phyloP scores from a whole-genome alignment of 1,140 invertebrate species.

The Coptotermes formosanus region DNA sequence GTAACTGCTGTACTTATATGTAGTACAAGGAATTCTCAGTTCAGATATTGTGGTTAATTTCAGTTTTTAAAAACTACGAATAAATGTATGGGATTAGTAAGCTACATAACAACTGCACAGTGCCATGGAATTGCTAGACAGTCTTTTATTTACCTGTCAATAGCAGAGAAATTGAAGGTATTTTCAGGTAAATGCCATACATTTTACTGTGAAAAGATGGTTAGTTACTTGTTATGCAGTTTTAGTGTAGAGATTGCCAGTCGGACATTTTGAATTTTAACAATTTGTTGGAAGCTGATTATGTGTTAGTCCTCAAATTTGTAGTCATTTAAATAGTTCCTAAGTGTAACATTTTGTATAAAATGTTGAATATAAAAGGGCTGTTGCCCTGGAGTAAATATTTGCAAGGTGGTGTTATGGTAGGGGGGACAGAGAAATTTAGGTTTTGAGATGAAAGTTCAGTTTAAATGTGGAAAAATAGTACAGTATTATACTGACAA shows the following conservation, averaged over 20 bases:
- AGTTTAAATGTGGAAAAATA: neutral
- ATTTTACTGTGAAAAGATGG: slow-evolving; percentile 4
- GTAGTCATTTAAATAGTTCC: slow-evolving; percentile 17
- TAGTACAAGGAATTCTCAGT: neutral
- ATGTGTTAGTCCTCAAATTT: neutral
- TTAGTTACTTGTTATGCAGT: neutral
- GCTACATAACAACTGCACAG: neutral
- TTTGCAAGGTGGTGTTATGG: neutral
- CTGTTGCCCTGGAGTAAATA: neutral
- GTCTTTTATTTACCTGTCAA: slow-evolving; percentile 6
- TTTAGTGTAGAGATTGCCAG: neutral
- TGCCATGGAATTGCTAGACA: slow-evolving; percentile 5
- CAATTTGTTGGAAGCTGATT: slow-evolving; percentile 12
- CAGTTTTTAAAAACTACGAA: neutral
- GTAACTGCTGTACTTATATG: too few relatives aligned
- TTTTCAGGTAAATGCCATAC: neutral
- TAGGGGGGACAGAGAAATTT: neutral
- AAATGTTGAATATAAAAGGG: neutral
- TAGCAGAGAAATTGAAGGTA: neutral
- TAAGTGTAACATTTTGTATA: slow-evolving; percentile 3
- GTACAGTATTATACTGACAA: neutral
- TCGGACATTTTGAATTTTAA: neutral
- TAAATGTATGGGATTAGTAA: neutral
- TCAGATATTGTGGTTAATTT: neutral
- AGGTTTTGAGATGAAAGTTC: neutral